Percentiles rank a stretch among this genome's conserved stretches.
Conservation (phyloP, 2,113 vertebrate species). For the Albula glossodonta region DNA sequence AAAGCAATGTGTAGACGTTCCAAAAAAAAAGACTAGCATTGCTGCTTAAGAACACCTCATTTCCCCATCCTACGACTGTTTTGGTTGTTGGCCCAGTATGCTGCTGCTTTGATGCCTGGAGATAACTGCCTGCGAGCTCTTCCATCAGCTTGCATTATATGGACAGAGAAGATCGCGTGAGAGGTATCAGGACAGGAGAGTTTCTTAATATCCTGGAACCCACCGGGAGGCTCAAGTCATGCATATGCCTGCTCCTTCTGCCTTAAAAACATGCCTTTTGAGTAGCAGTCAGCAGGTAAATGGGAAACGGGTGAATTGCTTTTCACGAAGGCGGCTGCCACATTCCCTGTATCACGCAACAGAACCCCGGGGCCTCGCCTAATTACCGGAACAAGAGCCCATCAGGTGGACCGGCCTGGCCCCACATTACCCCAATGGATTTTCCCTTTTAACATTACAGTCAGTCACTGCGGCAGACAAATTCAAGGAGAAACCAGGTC, state of each 20-base stretch:
- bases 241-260: not conserved
- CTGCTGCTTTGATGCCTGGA: not conserved
- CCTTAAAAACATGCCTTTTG: not conserved
- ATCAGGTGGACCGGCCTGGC: constrained; percentile 57
- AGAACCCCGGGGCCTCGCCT: constrained; percentile 51
- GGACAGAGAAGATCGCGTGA: not conserved
- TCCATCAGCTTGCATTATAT: not conserved
- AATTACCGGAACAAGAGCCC: constrained; percentile 66
- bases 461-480: constrained; percentile 18
- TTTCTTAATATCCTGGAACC: not conserved
- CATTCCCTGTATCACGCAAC: constrained; percentile 54
- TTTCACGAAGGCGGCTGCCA: not conserved
- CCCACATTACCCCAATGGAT: constrained; percentile 26
- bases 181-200: not conserved
- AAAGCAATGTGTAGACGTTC: not conserved
- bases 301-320: constrained; percentile 15
- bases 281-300: constrained; percentile 33
- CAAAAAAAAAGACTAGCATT: not conserved
- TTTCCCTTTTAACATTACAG: not conserved
- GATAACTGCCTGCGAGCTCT: not conserved
- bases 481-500: constrained; percentile 32
- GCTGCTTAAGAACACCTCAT: not conserved
- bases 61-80: not conserved
- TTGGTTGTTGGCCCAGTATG: not conserved
- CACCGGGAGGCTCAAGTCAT: not conserved